phyloP scores from a whole-genome alignment of 2,113 vertebrate species.

The Gadus macrocephalus region DNA sequence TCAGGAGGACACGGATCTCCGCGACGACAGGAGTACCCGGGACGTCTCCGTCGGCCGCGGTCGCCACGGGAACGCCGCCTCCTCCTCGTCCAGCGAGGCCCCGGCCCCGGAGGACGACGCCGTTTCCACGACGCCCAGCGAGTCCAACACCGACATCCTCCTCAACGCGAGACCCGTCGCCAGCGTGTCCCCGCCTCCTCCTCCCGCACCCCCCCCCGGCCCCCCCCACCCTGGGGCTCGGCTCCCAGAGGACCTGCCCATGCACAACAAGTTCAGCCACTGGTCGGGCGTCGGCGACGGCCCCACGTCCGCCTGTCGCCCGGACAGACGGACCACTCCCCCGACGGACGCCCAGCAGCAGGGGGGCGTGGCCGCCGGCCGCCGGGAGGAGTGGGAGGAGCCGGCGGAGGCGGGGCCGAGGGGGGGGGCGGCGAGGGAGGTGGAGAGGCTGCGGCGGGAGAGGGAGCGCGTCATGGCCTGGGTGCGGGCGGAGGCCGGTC shows the following conservation, averaged over 20 bases:
- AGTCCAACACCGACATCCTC: slow-evolving; percentile 81
- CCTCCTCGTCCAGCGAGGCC: slow-evolving; percentile 45
- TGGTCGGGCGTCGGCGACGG: slow-evolving; percentile 80
- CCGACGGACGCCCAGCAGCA: not conserved
- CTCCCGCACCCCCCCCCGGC: not conserved
- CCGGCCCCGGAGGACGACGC: slow-evolving; percentile 61
- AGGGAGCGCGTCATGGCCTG: slow-evolving; percentile 80
- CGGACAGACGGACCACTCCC: no score
- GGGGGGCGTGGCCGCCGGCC: not conserved
- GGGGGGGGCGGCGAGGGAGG: slow-evolving; percentile 66
- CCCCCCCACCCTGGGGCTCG: slow-evolving; percentile 1
- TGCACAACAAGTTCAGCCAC: slow-evolving; percentile 89
- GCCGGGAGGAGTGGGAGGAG: not conserved
- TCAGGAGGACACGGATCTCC: slow-evolving; percentile 6
- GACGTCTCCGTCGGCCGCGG: slow-evolving; percentile 23
- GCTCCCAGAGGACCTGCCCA: slow-evolving; percentile 73
- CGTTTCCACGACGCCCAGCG: slow-evolving; percentile 71
- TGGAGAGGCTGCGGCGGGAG: slow-evolving; percentile 74
- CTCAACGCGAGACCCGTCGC: slow-evolving; percentile 55
- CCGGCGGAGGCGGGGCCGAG: not conserved
- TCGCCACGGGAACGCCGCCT: not conserved
- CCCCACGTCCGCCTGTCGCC: slow-evolving; percentile 5
- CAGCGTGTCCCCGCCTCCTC: slow-evolving; percentile 15
- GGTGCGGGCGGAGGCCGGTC: slow-evolving; percentile 75
- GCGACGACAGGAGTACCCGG: not conserved